phyloP scores from a whole-genome alignment of 2,113 vertebrate species.

The Zeus faber region DNA sequence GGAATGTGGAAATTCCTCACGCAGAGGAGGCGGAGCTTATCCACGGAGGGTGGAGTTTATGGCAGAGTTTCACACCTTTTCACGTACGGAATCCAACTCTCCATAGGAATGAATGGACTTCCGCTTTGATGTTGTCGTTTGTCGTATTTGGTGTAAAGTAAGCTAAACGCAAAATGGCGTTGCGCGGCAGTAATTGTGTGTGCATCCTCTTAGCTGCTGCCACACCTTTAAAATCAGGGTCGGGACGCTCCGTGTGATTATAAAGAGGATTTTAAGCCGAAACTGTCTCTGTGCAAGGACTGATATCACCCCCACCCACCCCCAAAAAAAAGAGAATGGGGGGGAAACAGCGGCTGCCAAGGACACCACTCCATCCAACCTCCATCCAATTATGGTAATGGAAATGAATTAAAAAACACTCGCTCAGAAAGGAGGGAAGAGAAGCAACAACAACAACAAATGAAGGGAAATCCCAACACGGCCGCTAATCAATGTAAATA shows the following conservation, averaged over 20 bases:
- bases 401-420: conserved; percentile 22
- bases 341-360: too few relatives aligned
- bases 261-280: conserved; percentile 60
- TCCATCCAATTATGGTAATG: conserved; percentile 50
- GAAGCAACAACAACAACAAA: conserved; percentile 13
- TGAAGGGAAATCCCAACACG: too few relatives aligned
- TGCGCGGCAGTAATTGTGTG: conserved; percentile 52
- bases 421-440: conserved; percentile 28
- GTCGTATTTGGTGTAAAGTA: too few relatives aligned
- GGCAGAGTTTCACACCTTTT: too few relatives aligned
- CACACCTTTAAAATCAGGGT: conserved; percentile 47
- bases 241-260: conserved; percentile 61
- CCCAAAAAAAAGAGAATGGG: conserved; percentile 44
- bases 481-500: too few relatives aligned
- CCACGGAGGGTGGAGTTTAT: too few relatives aligned
- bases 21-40: too few relatives aligned
- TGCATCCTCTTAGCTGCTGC: conserved; percentile 39
- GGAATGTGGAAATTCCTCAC: too few relatives aligned
- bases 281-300: too few relatives aligned
- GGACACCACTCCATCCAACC: conserved; percentile 55
- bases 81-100: too few relatives aligned
- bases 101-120: too few relatives aligned
- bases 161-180: conserved; percentile 39
- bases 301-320: conserved; percentile 54
- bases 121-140: too few relatives aligned